Evolutionary conservation across 2,113 vertebrate genomes (phyloP).

Genomic region (Himantopus leucocephalus): DNA sequence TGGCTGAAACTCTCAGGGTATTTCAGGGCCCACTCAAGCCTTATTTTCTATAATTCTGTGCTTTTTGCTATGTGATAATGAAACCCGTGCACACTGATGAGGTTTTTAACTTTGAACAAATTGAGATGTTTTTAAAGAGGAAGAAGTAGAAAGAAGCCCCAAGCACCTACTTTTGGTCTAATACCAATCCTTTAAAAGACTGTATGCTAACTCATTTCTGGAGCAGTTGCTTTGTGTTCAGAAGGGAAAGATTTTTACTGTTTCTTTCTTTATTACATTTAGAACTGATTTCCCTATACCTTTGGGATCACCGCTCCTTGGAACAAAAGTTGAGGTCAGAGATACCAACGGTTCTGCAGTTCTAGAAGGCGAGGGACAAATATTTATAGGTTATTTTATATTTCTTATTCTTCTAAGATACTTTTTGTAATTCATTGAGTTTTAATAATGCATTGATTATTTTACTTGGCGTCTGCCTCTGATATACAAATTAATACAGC

Average conservation of each 20-base stretch:
- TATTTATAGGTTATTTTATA: constrained; percentile 86
- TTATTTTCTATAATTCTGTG: neutral
- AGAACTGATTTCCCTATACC: constrained; percentile 77
- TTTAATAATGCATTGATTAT: neutral
- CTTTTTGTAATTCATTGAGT: neutral
- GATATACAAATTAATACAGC: neutral
- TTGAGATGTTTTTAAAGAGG: neutral
- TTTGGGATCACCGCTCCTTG: constrained; percentile 84
- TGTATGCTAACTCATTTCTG: neutral
- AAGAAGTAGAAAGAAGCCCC: neutral
- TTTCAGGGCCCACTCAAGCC: neutral
- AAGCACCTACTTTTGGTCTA: neutral
- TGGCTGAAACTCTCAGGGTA: neutral
- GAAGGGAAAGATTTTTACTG: neutral
- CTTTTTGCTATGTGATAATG: neutral
- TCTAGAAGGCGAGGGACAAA: constrained; percentile 88
- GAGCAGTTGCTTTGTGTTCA: neutral
- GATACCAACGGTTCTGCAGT: constrained; percentile 73
- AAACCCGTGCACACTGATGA: neutral
- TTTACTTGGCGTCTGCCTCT: neutral
- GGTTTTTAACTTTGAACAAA: neutral
- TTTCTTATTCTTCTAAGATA: neutral
- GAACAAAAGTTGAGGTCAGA: constrained; percentile 87
- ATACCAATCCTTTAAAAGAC: neutral
- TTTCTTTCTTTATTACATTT: constrained; percentile 16